Percentiles rank a stretch among this genome's conserved stretches.
Conservation (phyloP, 2,113 vertebrate species). For the Aramus guarauna region DNA sequence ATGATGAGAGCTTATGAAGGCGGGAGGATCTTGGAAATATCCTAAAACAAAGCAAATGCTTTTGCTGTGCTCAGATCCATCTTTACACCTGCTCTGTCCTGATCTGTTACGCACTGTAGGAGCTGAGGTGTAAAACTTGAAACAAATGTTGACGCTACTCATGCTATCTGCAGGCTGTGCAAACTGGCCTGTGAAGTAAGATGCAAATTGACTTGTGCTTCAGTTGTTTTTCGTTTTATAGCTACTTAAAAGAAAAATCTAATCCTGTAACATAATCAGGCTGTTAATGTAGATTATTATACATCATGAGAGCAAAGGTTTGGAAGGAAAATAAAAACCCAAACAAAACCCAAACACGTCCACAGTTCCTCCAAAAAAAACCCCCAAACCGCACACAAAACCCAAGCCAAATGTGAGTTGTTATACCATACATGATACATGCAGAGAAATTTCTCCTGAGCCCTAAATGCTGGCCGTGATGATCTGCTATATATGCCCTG, state of each 20-base stretch:
- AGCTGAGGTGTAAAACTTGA: background rate
- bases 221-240: background rate
- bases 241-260: background rate
- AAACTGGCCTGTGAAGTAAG: background rate
- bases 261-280: background rate
- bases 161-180: background rate
- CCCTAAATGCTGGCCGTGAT: background rate
- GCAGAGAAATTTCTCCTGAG: background rate
- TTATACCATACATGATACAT: rapidly evolving
- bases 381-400: background rate
- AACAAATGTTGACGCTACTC: background rate
- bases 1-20: background rate
- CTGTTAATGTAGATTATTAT: background rate
- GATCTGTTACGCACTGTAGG: background rate
- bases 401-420: background rate
- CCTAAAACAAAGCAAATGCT: background rate
- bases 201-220: rapidly evolving
- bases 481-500: background rate
- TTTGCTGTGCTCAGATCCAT: background rate
- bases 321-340: background rate
- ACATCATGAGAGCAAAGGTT: background rate
- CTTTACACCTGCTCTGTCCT: background rate
- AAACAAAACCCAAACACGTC: no score
- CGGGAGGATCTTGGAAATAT: background rate
- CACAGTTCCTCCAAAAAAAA: no score